A percentile compares a stretch with the other conserved stretches of the same genome.
These are phyloP conservation scores for Etheostoma cragini DNA, from an alignment of 2,113 vertebrate genomes.

Conservation along the genomic window DNA sequence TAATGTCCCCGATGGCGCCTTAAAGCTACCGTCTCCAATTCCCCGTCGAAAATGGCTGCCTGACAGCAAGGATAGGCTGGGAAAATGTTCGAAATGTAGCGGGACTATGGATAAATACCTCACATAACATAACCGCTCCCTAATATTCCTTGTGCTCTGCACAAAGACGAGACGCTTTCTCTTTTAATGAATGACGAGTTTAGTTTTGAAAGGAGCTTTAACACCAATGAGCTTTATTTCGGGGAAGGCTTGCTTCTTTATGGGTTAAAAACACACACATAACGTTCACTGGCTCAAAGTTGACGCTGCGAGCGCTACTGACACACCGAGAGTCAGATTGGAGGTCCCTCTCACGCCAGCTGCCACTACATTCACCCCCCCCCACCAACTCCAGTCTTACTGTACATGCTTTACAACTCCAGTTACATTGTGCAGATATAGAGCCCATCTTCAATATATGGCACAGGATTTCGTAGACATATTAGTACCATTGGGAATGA, in stretches of 20 bases:
- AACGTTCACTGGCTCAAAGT: conserved; percentile 19
- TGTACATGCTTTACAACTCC: conserved; percentile 34
- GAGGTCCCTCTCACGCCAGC: neutral
- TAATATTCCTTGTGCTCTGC: conserved; percentile 51
- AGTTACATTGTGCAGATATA: conserved; percentile 59
- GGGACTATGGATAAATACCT: too few species aligned
- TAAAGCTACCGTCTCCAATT: too few species aligned
- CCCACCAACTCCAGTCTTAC: conserved; percentile 14
- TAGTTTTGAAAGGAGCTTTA: conserved; percentile 14
- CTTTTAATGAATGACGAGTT: neutral
- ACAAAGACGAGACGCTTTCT: conserved; percentile 43
- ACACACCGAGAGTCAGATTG: conserved; percentile 21
- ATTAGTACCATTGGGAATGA: conserved; percentile 58
- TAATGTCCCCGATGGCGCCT: too few species aligned
- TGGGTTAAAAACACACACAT: conserved; percentile 25
- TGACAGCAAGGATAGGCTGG: too few species aligned
- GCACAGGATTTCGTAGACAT: conserved; percentile 51
- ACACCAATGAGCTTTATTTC: conserved; percentile 4
- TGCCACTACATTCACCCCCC: conserved; percentile 51
- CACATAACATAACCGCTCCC: neutral
- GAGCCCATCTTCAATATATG: conserved; percentile 48
- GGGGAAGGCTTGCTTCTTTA: conserved; percentile 12
- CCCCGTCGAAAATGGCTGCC: too few species aligned
- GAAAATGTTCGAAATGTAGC: too few species aligned
- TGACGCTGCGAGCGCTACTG: conserved; percentile 37